These are phyloP conservation scores for Metaphire vulgaris DNA, from an alignment of 1,140 invertebrate species.

Conservation along the genomic window DNA sequence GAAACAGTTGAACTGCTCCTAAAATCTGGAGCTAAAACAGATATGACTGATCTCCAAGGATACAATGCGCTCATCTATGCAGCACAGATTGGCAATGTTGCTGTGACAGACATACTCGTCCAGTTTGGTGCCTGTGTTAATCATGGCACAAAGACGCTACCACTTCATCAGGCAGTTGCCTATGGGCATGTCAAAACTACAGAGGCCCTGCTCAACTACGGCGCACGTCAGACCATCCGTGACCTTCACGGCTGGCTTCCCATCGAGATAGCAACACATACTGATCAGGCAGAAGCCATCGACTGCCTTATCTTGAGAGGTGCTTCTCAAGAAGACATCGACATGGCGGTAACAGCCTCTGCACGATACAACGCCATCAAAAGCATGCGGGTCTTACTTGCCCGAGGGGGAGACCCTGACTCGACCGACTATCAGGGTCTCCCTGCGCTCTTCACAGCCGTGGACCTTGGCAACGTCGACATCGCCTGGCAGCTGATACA, in stretches of 20 bases:
- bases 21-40: not conserved
- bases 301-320: not conserved
- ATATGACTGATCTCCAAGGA: constrained; percentile 6
- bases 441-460: not conserved
- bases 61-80: constrained; percentile 10
- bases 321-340: not conserved
- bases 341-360: not conserved
- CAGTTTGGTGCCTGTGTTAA: not conserved
- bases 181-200: not conserved
- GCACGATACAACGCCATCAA: not conserved
- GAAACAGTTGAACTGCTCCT: not conserved
- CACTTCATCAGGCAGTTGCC: constrained; percentile 9
- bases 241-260: constrained; percentile 16
- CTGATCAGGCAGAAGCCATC: not conserved
- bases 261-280: constrained; percentile 10
- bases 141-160: not conserved
- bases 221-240: not conserved
- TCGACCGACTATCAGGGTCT: not conserved
- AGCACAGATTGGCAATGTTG: not conserved
- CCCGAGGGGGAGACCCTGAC: constrained; percentile 2
- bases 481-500: not conserved
- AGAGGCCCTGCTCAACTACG: not conserved
- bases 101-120: not conserved
- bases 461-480: not conserved
- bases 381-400: not conserved